phyloP scores from a whole-genome alignment of 2,888 invertebrate species.

The Agrochola litura region DNA sequence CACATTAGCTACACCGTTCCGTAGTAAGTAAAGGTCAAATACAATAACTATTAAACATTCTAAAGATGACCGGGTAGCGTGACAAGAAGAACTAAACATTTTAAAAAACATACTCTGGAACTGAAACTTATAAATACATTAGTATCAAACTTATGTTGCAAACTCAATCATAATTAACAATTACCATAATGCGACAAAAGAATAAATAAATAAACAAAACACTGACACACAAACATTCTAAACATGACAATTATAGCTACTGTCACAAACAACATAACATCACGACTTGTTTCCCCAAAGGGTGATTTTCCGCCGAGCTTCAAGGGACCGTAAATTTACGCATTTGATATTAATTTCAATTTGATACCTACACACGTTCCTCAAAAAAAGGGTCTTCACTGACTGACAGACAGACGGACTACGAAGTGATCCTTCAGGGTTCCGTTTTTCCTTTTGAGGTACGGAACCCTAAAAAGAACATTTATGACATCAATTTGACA shows the following conservation, averaged over 20 bases:
- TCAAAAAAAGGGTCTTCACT: no score
- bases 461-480: slow-evolving; percentile 6
- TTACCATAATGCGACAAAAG: neutral
- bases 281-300: no score
- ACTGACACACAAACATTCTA: no score
- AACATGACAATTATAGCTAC: no score
- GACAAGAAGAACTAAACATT: neutral
- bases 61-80: slow-evolving; percentile 8
- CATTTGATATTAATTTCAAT: no score
- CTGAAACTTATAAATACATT: neutral
- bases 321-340: no score
- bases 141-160: neutral
- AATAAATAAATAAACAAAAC: slow-evolving; percentile 25
- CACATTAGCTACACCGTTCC: slow-evolving; percentile 27
- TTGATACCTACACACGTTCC: no score
- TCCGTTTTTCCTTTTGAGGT: no score
- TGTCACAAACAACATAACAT: no score
- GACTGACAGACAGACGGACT: no score
- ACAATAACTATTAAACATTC: slow-evolving; percentile 28
- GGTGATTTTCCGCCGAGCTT: no score
- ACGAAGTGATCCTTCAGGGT: no score
- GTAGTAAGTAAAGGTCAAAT: slow-evolving; percentile 32
- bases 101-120: neutral
- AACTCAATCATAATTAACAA: slow-evolving; percentile 3
- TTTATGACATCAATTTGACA: slow-evolving; percentile 42